Evolutionary conservation across 1,140 invertebrate genomes (phyloP), one percentile per base, ranked within the genome.

Genomic region (Sitobion miscanthi): DNA sequence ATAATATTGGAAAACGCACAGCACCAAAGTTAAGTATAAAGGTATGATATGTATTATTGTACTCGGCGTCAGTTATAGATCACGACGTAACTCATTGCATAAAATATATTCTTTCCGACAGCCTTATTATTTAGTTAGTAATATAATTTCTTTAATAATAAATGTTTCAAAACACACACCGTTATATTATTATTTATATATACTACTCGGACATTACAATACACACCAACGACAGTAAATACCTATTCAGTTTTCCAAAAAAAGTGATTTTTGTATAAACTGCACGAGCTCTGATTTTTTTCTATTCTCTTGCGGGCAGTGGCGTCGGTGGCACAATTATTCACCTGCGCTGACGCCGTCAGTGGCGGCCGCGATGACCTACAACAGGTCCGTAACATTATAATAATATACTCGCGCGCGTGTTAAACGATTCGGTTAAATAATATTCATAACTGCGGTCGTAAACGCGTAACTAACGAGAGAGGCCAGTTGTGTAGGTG

Each of bases 371-470:
- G 30, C 5, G 62, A 77, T 77, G 62, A 77, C 62, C 62, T 77
- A 77, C 62, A 77, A 77, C 62, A 77, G 62, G 62, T 77, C 62
- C 20, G 42, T 83, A 83, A 42, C 42, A 42, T 82, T 9, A 82
- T 54, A 83, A 38, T 83, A 83, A 77, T 77, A 77, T 77, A 77
- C 30, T 77, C 30, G 8, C 23, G 42, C 38, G 85, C 85, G 42
- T 86, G 85, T 87, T 87, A 87, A 87, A 49, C 47, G 45, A 87
- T 87, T 88, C 87, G 87, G 87, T 88, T 52, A 88, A 52, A 52
- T 88, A 88, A 52, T 85, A 85, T 88, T 54, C 87, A 88, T 88
- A 88, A 88, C 47, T n/a, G 87, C 47, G 47, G 87, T 88, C 87
- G 17, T 21, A 88, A 88, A 88, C 17, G 47, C 47, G 87, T 88